These are phyloP conservation scores for Drosophila barbarae DNA, from an alignment of 2,888 invertebrate genomes.

Conservation along the genomic window DNA sequence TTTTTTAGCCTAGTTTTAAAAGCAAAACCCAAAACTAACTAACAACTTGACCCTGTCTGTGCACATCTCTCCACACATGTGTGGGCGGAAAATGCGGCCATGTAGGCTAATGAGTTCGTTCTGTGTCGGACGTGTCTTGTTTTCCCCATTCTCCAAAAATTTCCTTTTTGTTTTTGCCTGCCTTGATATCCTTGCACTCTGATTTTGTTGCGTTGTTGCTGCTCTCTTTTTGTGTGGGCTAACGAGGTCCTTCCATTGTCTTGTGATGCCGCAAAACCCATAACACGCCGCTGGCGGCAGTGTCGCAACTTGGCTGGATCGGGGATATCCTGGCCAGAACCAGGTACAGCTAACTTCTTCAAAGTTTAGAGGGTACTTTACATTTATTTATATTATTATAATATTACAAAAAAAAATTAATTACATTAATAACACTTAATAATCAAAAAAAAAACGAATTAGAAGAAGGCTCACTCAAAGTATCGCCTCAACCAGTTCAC, in stretches of 20 bases:
- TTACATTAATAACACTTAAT: neutral
- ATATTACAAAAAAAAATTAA: neutral
- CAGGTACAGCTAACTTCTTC: neutral
- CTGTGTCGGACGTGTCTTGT: slow-evolving; percentile 53
- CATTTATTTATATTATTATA: neutral
- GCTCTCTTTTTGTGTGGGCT: slow-evolving; percentile 38
- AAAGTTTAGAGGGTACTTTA: neutral
- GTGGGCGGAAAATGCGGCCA: slow-evolving; percentile 72
- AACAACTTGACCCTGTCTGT: neutral
- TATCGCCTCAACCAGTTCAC: slow-evolving; percentile 40
- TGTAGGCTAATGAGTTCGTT: slow-evolving; percentile 71
- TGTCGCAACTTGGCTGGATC: slow-evolving; percentile 38
- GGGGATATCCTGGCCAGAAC: too few relatives aligned
- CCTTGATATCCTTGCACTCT: slow-evolving; percentile 11
- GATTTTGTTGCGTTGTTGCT: slow-evolving; percentile 21
- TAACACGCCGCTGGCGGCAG: slow-evolving; percentile 49
- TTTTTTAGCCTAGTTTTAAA: neutral
- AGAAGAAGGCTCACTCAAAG: slow-evolving; percentile 17
- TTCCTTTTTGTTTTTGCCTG: slow-evolving; percentile 20
- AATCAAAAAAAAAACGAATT: neutral
- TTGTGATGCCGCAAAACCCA: slow-evolving; percentile 20
- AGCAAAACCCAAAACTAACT: neutral
- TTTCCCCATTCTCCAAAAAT: slow-evolving; percentile 12
- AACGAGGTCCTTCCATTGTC: slow-evolving; percentile 55
- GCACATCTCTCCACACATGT: slow-evolving; percentile 36